These are phyloP conservation scores for Eugnorisma glareosa DNA, from an alignment of 2,888 invertebrate genomes.

Conservation along the genomic window DNA sequence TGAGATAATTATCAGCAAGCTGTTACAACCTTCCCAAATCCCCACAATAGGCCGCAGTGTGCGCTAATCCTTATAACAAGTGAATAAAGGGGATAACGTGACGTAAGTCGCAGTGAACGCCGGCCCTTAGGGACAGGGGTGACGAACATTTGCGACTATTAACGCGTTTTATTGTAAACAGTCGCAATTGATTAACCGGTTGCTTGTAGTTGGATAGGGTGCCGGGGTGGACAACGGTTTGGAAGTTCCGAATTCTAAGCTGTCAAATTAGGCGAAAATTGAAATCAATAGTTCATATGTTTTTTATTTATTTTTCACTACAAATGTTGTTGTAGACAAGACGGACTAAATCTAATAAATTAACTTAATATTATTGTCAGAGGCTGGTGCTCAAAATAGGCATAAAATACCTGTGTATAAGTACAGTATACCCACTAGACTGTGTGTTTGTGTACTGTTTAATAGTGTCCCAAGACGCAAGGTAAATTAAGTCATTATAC, in stretches of 20 bases:
- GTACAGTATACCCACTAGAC: neutral
- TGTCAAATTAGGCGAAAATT: neutral
- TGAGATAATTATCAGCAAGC: constrained; percentile 65
- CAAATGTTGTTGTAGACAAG: neutral
- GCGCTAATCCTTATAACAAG: constrained; percentile 67
- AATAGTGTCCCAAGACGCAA: neutral
- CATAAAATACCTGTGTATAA: neutral
- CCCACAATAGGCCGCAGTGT: constrained; percentile 44
- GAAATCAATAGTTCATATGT: neutral
- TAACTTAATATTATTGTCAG: neutral
- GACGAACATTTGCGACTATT: constrained; percentile 63
- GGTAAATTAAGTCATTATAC: neutral
- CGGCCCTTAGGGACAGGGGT: constrained; percentile 57
- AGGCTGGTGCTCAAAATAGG: neutral
- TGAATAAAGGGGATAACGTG: constrained; percentile 65
- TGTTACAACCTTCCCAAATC: constrained; percentile 53
- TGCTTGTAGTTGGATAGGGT: constrained; percentile 35
- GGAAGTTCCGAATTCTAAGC: neutral
- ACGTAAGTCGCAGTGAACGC: constrained; percentile 49
- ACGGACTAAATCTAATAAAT: neutral
- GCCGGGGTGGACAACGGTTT: neutral
- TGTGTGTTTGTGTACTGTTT: neutral
- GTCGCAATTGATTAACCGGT: constrained; percentile 61
- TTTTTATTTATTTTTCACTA: neutral
- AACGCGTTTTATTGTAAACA: constrained; percentile 66